Evolutionary conservation across 64 coral and sea anemone species (phyloP), one percentile per base, ranked within the genome.

Genomic region (Stichodactyla mertensii): DNA sequence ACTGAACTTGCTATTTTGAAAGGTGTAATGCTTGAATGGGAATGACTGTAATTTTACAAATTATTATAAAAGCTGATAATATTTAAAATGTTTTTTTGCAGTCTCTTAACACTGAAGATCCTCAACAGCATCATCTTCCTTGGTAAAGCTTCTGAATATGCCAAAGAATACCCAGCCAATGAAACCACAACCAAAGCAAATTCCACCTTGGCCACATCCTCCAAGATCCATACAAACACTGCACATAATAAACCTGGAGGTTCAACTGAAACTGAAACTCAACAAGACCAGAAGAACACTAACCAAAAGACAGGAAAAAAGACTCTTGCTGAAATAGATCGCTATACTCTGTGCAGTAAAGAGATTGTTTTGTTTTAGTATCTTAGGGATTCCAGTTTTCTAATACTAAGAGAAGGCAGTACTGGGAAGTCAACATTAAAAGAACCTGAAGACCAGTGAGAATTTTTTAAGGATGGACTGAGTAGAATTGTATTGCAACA

Each of bases 41-140:
- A 64, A 64, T 2, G 16, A 6, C 14, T 64, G 19, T 19, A 16
- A 18, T 64, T 18, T 22, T 66, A 20, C 22, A n/a, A n/a, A n/a
- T 22, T 66, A 45, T 45, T 45, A 45, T 45, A 45, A 45, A 45
- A 45, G 20, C 6, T 66, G 62, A 74, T 36, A 23, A n/a, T 74
- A 19, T 19, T 2, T 27, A 27, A 12, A 10, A 11, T 13, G 6
- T 52, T 81, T 20, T 20, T 71, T 62, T 64, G 14, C 71, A 98
- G 95, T 58, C 85, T 98, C 9, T 87, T 86, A 10, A 92, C 95
- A 10, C 79, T 98, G 3, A 98, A 98, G 80, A 86, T 98, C 23
- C 86, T 98, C 66, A 98, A 98, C 90, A 98, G 95, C 81, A 98
- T 98, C 10, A 82, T 98, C 16, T 94, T 98, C 53, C 90, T 98